Percentiles rank a stretch among this genome's conserved stretches.
These are phyloP conservation scores for Pitangus sulphuratus DNA, from an alignment of 2,797 vertebrate genomes.

Conservation along the genomic window DNA sequence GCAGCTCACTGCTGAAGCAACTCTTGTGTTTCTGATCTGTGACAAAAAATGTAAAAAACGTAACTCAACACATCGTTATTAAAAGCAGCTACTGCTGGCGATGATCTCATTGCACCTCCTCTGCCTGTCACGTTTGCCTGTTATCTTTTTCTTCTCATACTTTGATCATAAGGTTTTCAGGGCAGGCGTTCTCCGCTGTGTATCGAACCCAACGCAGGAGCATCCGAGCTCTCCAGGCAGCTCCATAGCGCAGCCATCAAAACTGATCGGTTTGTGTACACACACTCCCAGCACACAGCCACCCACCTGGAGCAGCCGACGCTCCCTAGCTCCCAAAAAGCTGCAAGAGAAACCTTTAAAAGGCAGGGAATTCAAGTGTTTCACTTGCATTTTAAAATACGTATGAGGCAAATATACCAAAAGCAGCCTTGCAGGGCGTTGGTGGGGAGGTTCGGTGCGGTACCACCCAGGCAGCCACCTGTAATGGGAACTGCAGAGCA, in stretches of 20 bases:
- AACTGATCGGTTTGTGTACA: neutral
- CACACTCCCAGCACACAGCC: neutral
- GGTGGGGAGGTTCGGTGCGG: neutral
- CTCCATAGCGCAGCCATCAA: neutral
- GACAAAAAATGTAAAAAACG: rapidly evolving
- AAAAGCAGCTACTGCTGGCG: neutral
- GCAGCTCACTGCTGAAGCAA: neutral
- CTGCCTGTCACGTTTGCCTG: neutral
- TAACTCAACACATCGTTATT: neutral
- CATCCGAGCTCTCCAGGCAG: neutral
- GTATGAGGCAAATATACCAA: rapidly evolving
- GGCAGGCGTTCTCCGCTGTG: rapidly evolving
- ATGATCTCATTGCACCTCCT: neutral
- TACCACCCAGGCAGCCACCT: neutral
- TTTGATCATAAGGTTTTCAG: neutral
- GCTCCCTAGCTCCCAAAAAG: neutral
- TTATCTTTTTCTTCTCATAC: neutral
- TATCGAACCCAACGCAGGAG: neutral
- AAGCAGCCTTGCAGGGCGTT: rapidly evolving
- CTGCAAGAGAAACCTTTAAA: neutral
- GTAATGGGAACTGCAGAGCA: neutral
- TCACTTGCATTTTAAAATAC: neutral
- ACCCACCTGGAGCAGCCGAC: neutral
- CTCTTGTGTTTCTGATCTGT: neutral
- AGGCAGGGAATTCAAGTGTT: neutral